Conservation (phyloP, 2,113 vertebrate genomes). For the Strix aluco region DNA sequence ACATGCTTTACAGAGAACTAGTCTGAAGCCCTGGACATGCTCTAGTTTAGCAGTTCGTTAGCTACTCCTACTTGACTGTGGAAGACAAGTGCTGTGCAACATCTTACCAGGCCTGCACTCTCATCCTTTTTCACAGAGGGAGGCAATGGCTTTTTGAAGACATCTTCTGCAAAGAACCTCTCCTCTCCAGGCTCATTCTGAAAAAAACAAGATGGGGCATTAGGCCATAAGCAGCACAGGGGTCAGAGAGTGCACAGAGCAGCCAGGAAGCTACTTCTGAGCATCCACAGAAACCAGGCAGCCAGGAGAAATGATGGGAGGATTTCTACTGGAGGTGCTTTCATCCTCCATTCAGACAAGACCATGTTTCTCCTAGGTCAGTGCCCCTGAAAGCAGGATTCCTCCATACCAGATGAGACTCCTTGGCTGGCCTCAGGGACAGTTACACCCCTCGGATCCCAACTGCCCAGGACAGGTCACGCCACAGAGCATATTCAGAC, state of each 20-base stretch:
- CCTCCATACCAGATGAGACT: not conserved
- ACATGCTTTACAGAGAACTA: not conserved
- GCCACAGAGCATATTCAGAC: not conserved
- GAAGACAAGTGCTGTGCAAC: not conserved
- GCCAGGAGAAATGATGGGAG: not conserved
- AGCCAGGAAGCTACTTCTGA: not conserved
- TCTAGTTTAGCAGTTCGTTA: not conserved
- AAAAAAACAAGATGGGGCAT: constrained; percentile 37
- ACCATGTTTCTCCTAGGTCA: not conserved
- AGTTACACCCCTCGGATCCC: not conserved
- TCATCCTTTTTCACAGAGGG: constrained; percentile 89
- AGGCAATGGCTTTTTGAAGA: constrained; percentile 95
- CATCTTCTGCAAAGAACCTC: constrained; percentile 79
- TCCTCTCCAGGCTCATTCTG: constrained; percentile 73
- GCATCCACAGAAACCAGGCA: not conserved
- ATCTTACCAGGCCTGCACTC: constrained; percentile 72
- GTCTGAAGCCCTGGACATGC: not conserved
- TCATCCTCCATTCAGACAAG: not conserved
- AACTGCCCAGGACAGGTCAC: not conserved
- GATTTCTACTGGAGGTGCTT: not conserved
- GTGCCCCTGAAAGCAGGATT: not conserved
- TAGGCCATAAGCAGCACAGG: not conserved
- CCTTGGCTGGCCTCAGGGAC: not conserved
- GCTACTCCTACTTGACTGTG: not conserved
- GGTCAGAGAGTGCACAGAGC: not conserved